Percentiles rank a stretch among this genome's conserved stretches.
Evolutionary conservation across 2,113 vertebrate species (phyloP).

Genomic region (Phoxinus phoxinus): DNA sequence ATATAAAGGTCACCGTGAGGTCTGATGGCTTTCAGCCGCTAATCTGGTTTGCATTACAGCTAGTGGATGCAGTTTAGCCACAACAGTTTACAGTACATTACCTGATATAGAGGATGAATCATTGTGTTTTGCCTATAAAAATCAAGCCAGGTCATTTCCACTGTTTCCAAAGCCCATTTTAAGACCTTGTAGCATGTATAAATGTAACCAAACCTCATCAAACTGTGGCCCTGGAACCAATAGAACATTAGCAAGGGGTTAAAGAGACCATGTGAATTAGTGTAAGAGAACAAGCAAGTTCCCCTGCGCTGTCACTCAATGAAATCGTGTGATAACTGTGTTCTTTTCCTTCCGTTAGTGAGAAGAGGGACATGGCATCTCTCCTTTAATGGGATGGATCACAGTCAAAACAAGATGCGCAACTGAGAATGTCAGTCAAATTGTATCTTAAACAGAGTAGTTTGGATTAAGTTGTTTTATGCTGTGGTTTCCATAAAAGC

Average conservation of each 20-base stretch:
- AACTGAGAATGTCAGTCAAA: not conserved
- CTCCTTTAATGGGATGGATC: not conserved
- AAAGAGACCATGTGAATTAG: not conserved
- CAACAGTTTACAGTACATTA: slow-evolving; percentile 37
- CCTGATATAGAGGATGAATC: slow-evolving; percentile 51
- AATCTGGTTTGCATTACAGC: slow-evolving; percentile 38
- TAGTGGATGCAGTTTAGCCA: slow-evolving; percentile 36
- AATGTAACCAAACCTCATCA: slow-evolving; percentile 37
- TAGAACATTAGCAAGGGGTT: not conserved
- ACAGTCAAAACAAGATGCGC: not conserved
- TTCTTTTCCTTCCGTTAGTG: not conserved
- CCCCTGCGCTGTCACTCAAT: not conserved
- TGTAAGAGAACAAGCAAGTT: not conserved
- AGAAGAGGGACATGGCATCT: not conserved
- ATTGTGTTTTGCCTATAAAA: slow-evolving; percentile 42
- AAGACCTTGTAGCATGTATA: slow-evolving; percentile 19
- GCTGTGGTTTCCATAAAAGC: not conserved
- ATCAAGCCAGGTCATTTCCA: slow-evolving; percentile 46
- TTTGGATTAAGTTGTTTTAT: not conserved
- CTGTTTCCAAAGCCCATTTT: slow-evolving; percentile 15
- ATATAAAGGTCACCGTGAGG: slow-evolving; percentile 13
- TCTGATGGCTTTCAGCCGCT: slow-evolving; percentile 46
- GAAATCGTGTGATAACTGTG: not conserved
- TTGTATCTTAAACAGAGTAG: not conserved
- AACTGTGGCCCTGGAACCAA: not conserved